Evolutionary conservation across 2,113 vertebrate species (phyloP), one percentile per base, ranked within the genome.

Genomic region (Heloderma charlesbogerti): DNA sequence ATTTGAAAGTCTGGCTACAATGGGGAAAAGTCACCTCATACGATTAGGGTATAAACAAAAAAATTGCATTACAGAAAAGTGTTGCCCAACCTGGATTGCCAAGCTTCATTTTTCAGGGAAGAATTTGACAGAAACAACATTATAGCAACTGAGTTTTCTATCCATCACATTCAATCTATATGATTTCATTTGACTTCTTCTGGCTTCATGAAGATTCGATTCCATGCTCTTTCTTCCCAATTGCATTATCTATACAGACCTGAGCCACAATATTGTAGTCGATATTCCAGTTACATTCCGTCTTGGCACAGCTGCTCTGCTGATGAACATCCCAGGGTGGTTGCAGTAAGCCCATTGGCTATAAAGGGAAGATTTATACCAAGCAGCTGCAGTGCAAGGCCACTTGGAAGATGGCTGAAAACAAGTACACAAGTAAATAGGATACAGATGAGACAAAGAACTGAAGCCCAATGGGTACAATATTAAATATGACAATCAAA

Each of bases 41-140:
- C 34, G 43, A 88, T 90, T 63, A 88, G n/a, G 25, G 16, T 88
- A 43, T 82, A 89, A 22, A 63, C 5, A 60, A 84, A 91, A 74
- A 22, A 2, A 31, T 63, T 91, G 2, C 57, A 94, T 92, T 82
- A 82, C 40, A 86, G 83, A 86, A 92, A 82, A 86, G 25, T 86
- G 34, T 82, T 54, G 66, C 27, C 7, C 16, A 89, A 67, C 57
- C 54, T 18, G 8, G 71, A 57, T 78, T 84, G 60, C 78, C 54
- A 87, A 60, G 12, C 78, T 87, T 31, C 40, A 86, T 78, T 72
- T 31, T 90, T 34, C 1, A 20, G 87, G 63, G 18, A 40, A 78
- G 69, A 89, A 90, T 40, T 27, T 77, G 54, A 93, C 88, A 34
- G 63, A 86, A 54, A 31, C 18, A 78, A 7, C 18, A 63, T 71